Base-by-base conservation (phyloP, 2,888 invertebrate species). In the Drosophila suboccidentalis region DNA sequence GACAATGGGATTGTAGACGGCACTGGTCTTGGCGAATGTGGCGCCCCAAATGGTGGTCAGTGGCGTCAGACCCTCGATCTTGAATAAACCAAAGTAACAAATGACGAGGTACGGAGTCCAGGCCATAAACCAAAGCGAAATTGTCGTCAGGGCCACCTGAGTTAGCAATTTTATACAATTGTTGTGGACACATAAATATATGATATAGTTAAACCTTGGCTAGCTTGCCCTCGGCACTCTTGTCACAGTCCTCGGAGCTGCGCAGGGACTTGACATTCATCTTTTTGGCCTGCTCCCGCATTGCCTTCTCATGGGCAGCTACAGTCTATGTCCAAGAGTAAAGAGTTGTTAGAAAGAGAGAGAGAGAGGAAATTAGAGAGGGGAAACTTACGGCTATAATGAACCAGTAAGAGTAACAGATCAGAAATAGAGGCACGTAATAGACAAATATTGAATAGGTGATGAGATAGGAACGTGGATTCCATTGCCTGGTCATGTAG, bases 281-380 rank as follows among this genome's bases (percentile, higher is more conserved):
- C 93, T 97, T 97, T 93, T 97, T 97, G 44, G 97, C 97, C 93
- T 97, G 97, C 92, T 97, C 97, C 80, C 97, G 94, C 96, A 97
- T 97, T 17, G 94, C 94, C 90, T 95, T 96, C 92, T 97, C 97
- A 93, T 97, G 97, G 4, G 87, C 87, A n/a, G 87, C 80, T 6
- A 87, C 87, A 10, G 87, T 62, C 76, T 77, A 0, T 1, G 29
- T 47, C 22, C 5, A 0, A 6, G 10, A 34, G 29, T 29, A 11
- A 19, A 1, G 1, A 1, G 8, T 26, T n/a, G 1, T 36, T 5
- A 36, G 6, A 26, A 8, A 26, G 19, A 39, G 4, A 46, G 9
- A 29, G 8, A 43, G 4, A 47, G 8, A 72, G 68, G 80, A 87
- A 92, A 95, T 10, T 13, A 3, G 9, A 11, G 1, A 15, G 4